Base-by-base conservation (phyloP, 2,888 invertebrate genomes). In the Prosopocoilus inquinatus region DNA sequence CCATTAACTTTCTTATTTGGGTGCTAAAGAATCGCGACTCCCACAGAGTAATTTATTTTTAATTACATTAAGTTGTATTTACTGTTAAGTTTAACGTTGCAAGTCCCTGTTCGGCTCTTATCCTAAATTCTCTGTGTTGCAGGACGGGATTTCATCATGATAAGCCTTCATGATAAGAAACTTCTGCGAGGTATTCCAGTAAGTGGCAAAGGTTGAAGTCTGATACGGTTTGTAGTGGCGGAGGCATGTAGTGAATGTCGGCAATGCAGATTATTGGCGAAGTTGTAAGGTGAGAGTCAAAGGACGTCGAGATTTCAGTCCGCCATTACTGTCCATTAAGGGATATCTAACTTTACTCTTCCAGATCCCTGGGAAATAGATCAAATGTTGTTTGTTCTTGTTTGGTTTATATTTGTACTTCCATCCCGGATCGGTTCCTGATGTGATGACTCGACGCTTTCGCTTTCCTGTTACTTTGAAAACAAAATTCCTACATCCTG, bases 291-390 rank as follows among this genome's bases (percentile, higher is more conserved):
- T 49, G 50, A 50, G 47, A 47, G 32, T 16, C 44, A 49, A 52
- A 49, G 47, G 13, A 13, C 44, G 38, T 33, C 36, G 16, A 49
- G 52, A 47, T 52, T 55, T 48, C 47, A 46, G 46, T 33, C 28
- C 55, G 55, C 36, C 55, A 59, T 56, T 59, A 56, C 50, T 53
- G 50, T 53, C 50, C 53, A 52, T 52, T 59, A 56, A 45, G 51
- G 47, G n/a, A 15, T 43, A 32, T 36, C 51, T 28, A 49, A 47
- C 52, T 51, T 55, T 50, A 48, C 55, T 49, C 47, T 55, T 16
- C 43, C 47, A 56, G 20, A 55, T 49, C 55, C 49, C 55, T 55
- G 59, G 55, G 55, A 59, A 55, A 59, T 12, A 51, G 50, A 53
- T 50, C 59, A 58, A 50, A 50, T 58, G 58, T 47, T 50, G 43